Percentiles rank a stretch among this genome's conserved stretches.
Conservation (phyloP, 2,888 invertebrate species). For the Rapana venosa region DNA sequence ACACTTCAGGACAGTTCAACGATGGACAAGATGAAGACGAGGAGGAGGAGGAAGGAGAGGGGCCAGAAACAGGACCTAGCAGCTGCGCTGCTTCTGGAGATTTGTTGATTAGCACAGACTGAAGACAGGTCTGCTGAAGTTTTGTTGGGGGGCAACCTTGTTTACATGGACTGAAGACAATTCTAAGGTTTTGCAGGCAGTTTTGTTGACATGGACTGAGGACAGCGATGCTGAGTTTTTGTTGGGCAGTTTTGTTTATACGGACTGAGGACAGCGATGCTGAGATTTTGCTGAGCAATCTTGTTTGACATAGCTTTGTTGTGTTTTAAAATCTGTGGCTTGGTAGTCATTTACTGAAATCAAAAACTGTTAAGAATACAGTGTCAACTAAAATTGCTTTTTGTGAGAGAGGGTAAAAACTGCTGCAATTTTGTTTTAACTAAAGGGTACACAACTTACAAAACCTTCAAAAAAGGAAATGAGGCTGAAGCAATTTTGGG, state of each 20-base stretch:
- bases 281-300: too few relatives aligned
- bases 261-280: too few relatives aligned
- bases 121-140: background rate
- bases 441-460: too few relatives aligned
- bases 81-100: constrained; percentile 56
- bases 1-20: constrained; percentile 75
- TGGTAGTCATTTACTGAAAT: background rate
- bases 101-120: constrained; percentile 68
- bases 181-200: background rate
- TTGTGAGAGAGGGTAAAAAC: background rate
- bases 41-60: constrained; percentile 66
- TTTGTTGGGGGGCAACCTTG: background rate
- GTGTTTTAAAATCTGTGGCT: background rate
- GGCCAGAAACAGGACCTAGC: constrained; percentile 49
- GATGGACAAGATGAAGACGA: constrained; percentile 75
- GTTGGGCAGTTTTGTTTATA: too few relatives aligned
- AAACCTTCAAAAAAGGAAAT: too few relatives aligned
- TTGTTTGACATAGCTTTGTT: too few relatives aligned
- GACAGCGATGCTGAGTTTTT: too few relatives aligned
- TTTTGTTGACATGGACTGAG: background rate
- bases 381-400: background rate
- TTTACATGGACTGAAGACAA: background rate
- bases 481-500: too few relatives aligned
- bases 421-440: too few relatives aligned
- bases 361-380: background rate